These are phyloP conservation scores for Notospermus geniculatus DNA, from an alignment of 1,140 invertebrate species.

Conservation along the genomic window DNA sequence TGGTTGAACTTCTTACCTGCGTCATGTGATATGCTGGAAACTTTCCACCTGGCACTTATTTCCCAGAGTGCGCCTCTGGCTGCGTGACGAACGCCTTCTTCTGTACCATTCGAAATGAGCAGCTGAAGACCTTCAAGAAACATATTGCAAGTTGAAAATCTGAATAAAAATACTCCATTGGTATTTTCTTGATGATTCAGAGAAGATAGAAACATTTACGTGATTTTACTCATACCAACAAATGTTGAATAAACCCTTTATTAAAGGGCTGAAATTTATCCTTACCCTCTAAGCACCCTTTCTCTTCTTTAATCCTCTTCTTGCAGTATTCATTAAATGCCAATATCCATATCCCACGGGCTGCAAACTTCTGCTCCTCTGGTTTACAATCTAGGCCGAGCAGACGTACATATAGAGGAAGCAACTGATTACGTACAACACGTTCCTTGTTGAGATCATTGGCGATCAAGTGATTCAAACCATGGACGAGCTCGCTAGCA, in stretches of 20 bases:
- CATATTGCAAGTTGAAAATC: too few species aligned
- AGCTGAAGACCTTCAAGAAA: constrained; percentile 9
- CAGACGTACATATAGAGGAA: constrained; percentile 32
- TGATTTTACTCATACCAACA: too few species aligned
- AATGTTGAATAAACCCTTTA: background rate
- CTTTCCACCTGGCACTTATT: constrained; percentile 9
- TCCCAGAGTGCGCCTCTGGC: constrained; percentile 45
- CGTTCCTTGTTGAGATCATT: constrained; percentile 43
- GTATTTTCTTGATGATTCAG: too few species aligned
- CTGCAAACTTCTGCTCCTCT: constrained; percentile 31
- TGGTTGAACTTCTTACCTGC: too few species aligned
- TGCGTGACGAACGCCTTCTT: constrained; percentile 32
- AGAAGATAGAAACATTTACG: constrained; percentile 1
- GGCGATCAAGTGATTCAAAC: constrained; percentile 41
- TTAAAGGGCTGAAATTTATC: background rate
- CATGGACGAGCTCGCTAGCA: constrained; percentile 35
- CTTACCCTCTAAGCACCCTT: constrained; percentile 37
- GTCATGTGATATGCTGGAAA: too few species aligned
- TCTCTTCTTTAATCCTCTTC: constrained; percentile 29
- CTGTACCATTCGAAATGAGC: constrained; percentile 10
- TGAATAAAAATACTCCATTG: too few species aligned
- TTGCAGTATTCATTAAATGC: constrained; percentile 39
- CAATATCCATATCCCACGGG: constrained; percentile 40
- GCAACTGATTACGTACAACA: constrained; percentile 31
- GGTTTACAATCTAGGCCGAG: constrained; percentile 21